Evolutionary conservation across 1,140 invertebrate species (phyloP), one percentile per base, ranked within the genome.

Genomic region (Phymastichus coffea): DNA sequence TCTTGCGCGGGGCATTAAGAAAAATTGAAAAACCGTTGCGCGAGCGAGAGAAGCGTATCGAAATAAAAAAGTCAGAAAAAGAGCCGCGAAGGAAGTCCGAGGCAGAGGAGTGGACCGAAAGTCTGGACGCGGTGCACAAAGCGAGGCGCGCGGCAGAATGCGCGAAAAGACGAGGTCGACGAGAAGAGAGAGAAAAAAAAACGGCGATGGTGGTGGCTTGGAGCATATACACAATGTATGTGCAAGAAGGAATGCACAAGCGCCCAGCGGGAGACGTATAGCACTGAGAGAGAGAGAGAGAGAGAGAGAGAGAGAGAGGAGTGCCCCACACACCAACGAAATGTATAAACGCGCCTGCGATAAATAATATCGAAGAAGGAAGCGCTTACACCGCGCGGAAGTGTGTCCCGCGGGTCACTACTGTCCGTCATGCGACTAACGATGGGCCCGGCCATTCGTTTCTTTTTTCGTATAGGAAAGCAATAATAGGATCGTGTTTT

Each of bases 401-500:
- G 37, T 40, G 37, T 40, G 10, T 15, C 6, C 7, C 37, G 37
- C 37, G 23, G 22, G 43, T 17, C 37, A 41, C 46, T 41, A 41
- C 55, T 49, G 46, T 49, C 55, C 56, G 47, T 57, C 56, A 56
- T n/a, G 19, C 33, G 33, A 22, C 46, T 57, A 57, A 57, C 47
- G 47, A 58, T 44, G 23, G 37, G 17, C 43, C 38, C 38, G n/a
- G 15, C 46, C 20, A 20, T 26, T 38, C 14, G 9, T 46, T 19
- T 15, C 30, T 19, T 44, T 52, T 59, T 59, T 53, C 47, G 41
- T 55, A 48, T 28, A 47, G 49, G 48, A 53, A 49, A 37, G 48
- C 51, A 67, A 71, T 75, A 75, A 75, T 74, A 71, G 67, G 70
- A 74, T 73, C 70, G 68, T 72, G 68, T 73, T 73, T 75, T 75